Evolutionary conservation across 2,113 vertebrate genomes (phyloP).

Genomic region (Jacana jacana): DNA sequence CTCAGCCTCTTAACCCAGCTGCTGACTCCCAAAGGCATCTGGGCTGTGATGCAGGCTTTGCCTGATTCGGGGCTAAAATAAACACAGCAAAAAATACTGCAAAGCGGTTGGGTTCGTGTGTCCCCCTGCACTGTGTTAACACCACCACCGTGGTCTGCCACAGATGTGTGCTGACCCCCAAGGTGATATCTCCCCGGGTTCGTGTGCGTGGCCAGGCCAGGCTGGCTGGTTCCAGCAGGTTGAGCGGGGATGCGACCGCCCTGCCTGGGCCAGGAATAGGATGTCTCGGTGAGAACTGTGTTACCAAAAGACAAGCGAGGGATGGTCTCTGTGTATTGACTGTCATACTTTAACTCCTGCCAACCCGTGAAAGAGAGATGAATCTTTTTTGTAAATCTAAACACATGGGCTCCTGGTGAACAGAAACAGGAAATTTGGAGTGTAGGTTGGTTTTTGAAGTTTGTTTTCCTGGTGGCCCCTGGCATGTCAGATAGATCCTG

Average conservation of each 20-base stretch:
- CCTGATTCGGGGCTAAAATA: not conserved
- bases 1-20: not conserved
- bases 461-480: not conserved
- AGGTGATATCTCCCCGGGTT: rapidly evolving
- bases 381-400: not conserved
- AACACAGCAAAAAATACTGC: not conserved
- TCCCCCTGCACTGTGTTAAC: rapidly evolving
- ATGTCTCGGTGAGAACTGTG: rapidly evolving
- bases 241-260: rapidly evolving
- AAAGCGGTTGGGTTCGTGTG: rapidly evolving
- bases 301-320: not conserved
- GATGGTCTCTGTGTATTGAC: not conserved
- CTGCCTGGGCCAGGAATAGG: rapidly evolving
- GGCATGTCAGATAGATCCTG: not conserved
- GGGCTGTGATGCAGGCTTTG: not conserved
- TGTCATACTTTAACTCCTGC: not conserved
- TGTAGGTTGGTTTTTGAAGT: not conserved
- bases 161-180: rapidly evolving
- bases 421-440: not conserved
- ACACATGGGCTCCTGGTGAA: not conserved
- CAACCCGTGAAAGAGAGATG: rapidly evolving
- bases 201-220: rapidly evolving
- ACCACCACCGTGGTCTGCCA: rapidly evolving
- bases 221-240: rapidly evolving
- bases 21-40: not conserved